These are phyloP conservation scores for Synergus laeviventris DNA, from an alignment of 2,888 invertebrate genomes.

Conservation along the genomic window DNA sequence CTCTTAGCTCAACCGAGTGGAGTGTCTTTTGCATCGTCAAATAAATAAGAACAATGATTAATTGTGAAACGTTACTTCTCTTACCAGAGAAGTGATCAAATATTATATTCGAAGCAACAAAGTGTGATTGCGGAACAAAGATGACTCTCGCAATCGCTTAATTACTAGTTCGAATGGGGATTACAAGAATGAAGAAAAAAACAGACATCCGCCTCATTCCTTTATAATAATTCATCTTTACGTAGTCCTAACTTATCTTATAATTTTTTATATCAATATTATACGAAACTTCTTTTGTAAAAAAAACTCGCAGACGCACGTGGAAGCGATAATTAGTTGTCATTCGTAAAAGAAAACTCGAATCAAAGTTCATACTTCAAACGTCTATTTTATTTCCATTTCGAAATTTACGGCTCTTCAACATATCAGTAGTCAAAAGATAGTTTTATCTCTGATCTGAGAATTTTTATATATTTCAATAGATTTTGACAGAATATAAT, in stretches of 20 bases:
- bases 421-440: too few species aligned
- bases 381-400: background rate
- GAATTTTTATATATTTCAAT: too few species aligned
- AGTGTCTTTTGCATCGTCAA: background rate
- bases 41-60: constrained; percentile 21
- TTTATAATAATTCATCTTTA: background rate
- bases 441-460: too few species aligned
- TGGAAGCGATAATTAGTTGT: constrained; percentile 13
- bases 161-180: background rate
- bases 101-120: background rate
- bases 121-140: background rate
- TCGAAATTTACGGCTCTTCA: background rate
- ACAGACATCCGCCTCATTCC: background rate
- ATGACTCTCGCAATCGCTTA: background rate
- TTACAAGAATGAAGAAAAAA: background rate
- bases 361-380: background rate
- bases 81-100: background rate
- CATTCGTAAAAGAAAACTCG: constrained; percentile 5
- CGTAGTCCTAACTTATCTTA: too few species aligned
- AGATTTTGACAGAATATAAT: background rate
- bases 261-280: background rate
- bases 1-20: background rate
- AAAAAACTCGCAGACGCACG: background rate
- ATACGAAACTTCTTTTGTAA: background rate
- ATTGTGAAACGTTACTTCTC: background rate